Evolutionary conservation across 2,888 invertebrate genomes (phyloP), one percentile per base, ranked within the genome.

Genomic region (Nemurella pictetii): DNA sequence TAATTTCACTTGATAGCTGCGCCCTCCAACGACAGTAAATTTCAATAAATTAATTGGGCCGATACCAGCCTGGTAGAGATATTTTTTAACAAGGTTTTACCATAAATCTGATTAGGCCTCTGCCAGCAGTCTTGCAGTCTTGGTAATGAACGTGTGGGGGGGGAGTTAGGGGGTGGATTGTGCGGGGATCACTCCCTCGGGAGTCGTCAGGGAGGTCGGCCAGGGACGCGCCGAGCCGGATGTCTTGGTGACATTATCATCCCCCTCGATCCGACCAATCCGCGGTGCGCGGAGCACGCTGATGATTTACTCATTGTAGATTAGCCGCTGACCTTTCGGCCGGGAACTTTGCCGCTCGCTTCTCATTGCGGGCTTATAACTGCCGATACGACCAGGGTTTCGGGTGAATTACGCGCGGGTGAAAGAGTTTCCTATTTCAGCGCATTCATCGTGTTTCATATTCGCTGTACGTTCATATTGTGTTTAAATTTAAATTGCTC

Each of bases 151-250:
- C n/a, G n/a, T n/a, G n/a, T n/a, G n/a, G n/a, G n/a, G n/a, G n/a
- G n/a, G n/a, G n/a, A n/a, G n/a, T n/a, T n/a, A n/a, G n/a, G n/a
- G n/a, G n/a, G n/a, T n/a, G n/a, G n/a, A n/a, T n/a, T n/a, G n/a
- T n/a, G n/a, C n/a, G n/a, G n/a, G 35, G 29, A 81, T 81, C 80
- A 36, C 80, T 25, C 80, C 80, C 32, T 29, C 1, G 80, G 80
- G 80, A 81, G 80, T 15, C 32, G 26, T 80, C 80, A 80, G 30
- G 15, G 80, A 12, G 80, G 80, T 80, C 29, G 29, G 7, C 32
- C 20, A 30, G 80, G 80, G 80, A 55, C 55, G 55, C 55, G 9
- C 55, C 55, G n/a, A 25, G 75, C 26, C n/a, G 36, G 35, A 26
- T 9, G 32, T 26, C 80, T n/a, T 26, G 36, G 80, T 35, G 80